phyloP scores from a whole-genome alignment of 2,888 invertebrate genomes.

The Tetramorium bicarinatum region DNA sequence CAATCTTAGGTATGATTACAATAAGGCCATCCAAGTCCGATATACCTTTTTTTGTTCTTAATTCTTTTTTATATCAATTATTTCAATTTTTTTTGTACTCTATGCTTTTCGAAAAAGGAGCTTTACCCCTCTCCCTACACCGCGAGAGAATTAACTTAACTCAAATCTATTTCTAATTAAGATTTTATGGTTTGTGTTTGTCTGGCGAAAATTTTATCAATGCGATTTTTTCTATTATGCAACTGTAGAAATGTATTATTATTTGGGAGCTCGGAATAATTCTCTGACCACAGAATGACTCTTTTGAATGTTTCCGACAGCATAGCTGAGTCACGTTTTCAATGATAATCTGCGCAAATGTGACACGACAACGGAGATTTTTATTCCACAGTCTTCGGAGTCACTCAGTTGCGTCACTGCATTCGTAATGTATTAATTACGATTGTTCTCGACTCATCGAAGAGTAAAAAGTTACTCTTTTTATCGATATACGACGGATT shows the following conservation, averaged over 20 bases:
- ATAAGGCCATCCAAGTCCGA: too few species aligned
- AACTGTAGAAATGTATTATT: background rate
- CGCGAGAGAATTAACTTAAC: too few species aligned
- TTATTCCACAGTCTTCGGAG: background rate
- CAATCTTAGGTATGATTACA: too few species aligned
- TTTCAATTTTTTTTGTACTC: too few species aligned
- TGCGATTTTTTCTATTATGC: background rate
- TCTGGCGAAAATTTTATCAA: background rate
- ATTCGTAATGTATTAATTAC: background rate
- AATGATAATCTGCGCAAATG: background rate
- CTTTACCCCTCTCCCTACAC: too few species aligned
- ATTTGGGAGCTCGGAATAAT: background rate
- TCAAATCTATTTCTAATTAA: too few species aligned
- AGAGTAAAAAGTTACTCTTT: background rate
- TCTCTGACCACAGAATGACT: background rate
- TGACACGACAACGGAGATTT: background rate
- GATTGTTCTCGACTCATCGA: background rate
- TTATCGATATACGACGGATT: too few species aligned
- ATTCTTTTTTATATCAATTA: too few species aligned
- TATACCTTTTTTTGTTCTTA: too few species aligned
- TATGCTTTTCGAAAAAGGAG: too few species aligned
- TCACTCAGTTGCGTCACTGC: background rate
- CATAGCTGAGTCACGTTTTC: constrained; percentile 29
- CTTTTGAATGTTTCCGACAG: background rate
- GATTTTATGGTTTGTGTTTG: background rate